A percentile compares a stretch with the other conserved stretches of the same genome.
phyloP scores from a whole-genome alignment of 2,888 invertebrate species.

The Pristionchus japonicus region DNA sequence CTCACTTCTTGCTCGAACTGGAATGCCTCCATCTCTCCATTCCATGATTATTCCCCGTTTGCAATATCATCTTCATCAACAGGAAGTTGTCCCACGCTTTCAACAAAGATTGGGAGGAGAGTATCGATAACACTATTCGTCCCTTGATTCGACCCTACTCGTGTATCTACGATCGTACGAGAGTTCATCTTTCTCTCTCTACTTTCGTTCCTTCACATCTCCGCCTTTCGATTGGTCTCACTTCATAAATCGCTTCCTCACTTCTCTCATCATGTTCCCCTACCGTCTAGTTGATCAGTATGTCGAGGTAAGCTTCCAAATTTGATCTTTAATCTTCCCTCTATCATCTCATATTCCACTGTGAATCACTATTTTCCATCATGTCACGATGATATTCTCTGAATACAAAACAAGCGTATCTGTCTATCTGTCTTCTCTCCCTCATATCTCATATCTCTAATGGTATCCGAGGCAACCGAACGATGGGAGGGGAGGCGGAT shows the following conservation, averaged over 20 bases:
- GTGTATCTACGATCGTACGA: not conserved
- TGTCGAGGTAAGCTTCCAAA: not conserved
- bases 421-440: not conserved
- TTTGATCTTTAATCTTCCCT: not conserved
- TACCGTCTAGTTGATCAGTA: not conserved
- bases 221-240: not conserved
- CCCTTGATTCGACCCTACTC: not conserved
- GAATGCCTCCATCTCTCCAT: not conserved
- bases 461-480: not conserved
- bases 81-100: not conserved
- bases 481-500: not conserved
- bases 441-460: not conserved
- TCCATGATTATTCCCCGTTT: not conserved
- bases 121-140: not conserved
- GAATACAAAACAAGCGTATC: not conserved
- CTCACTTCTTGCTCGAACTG: too few relatives aligned
- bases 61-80: not conserved
- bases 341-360: not conserved
- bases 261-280: conserved; percentile 1
- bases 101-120: not conserved
- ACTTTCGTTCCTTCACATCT: not conserved
- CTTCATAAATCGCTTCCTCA: not conserved
- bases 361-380: not conserved
- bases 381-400: not conserved
- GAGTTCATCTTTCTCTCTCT: conserved; percentile 2